Percentiles rank a stretch among this genome's conserved stretches.
Conservation (phyloP, 2,888 invertebrate species). For the Lasioglossum pauxillum region DNA sequence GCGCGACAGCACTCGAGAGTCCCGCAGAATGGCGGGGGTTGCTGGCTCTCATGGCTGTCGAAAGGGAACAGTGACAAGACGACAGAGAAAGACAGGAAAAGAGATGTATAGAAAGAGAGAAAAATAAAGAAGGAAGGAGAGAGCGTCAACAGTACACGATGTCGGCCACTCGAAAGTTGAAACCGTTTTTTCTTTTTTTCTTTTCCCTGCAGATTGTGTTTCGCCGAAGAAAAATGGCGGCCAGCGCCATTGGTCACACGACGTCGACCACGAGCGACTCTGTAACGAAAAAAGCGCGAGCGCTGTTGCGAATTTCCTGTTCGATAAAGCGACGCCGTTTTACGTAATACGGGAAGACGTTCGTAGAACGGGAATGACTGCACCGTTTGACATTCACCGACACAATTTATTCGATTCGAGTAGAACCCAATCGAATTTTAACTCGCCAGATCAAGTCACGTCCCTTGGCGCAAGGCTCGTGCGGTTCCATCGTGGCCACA, state of each 20-base stretch:
- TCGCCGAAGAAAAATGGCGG: slow-evolving; percentile 56
- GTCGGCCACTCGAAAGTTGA: slow-evolving; percentile 80
- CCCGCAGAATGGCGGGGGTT: slow-evolving; percentile 53
- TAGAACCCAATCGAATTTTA: background rate
- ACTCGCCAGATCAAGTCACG: background rate
- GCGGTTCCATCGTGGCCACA: too few species aligned
- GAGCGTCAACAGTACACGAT: slow-evolving; percentile 49
- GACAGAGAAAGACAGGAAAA: slow-evolving; percentile 34
- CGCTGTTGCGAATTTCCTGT: slow-evolving; percentile 31
- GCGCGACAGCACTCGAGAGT: slow-evolving; percentile 77
- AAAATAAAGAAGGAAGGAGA: background rate
- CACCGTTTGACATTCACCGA: background rate
- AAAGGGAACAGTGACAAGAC: slow-evolving; percentile 46
- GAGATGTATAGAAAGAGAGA: background rate
- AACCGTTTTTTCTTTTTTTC: slow-evolving; percentile 74
- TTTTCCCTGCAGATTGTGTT: background rate
- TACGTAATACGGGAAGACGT: background rate
- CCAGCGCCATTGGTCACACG: slow-evolving; percentile 20
- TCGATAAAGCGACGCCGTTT: background rate
- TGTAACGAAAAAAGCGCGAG: background rate
- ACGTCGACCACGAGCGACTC: slow-evolving; percentile 20
- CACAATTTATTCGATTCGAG: background rate
- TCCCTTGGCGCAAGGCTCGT: background rate
- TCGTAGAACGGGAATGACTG: background rate
- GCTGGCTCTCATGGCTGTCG: slow-evolving; percentile 35